These are phyloP conservation scores for Ptyas mucosa DNA, from an alignment of 2,113 vertebrate species.

Conservation along the genomic window DNA sequence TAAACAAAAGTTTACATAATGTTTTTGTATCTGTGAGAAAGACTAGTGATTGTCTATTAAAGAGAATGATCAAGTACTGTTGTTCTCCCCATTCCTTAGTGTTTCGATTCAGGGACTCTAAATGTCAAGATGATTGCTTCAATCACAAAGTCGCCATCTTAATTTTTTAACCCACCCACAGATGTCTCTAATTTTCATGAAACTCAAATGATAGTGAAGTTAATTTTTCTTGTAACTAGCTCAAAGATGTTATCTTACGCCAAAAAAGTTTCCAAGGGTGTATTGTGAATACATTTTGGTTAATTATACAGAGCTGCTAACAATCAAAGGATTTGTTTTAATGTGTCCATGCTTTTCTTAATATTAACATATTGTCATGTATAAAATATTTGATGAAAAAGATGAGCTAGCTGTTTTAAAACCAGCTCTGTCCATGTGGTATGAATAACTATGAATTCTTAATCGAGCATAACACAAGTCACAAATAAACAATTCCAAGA, in stretches of 20 bases:
- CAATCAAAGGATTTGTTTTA: slow-evolving; percentile 28
- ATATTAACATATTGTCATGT: slow-evolving; percentile 42
- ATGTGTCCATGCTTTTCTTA: slow-evolving; percentile 21
- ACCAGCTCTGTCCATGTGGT: slow-evolving; percentile 38
- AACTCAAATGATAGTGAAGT: not conserved
- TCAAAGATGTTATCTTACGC: not conserved
- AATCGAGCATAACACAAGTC: slow-evolving; percentile 39
- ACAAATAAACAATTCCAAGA: slow-evolving; percentile 41
- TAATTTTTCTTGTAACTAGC: not conserved
- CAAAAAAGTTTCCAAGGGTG: not conserved
- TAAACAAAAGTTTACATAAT: not conserved
- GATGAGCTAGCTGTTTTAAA: slow-evolving; percentile 37
- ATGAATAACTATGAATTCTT: slow-evolving; percentile 45
- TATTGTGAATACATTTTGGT: not conserved
- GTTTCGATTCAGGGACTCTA: not conserved
- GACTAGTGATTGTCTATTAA: not conserved
- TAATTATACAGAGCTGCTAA: slow-evolving; percentile 7
- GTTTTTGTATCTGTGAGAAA: not conserved
- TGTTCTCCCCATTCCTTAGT: not conserved
- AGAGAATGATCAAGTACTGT: not conserved
- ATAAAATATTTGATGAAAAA: slow-evolving; percentile 39
- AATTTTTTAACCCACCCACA: not conserved
- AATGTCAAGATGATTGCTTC: not conserved
- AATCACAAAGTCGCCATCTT: not conserved
- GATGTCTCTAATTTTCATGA: not conserved